Percentiles rank a stretch among this genome's conserved stretches.
Conservation (phyloP, 2,797 vertebrate species). For the Cheirogaleus major region DNA sequence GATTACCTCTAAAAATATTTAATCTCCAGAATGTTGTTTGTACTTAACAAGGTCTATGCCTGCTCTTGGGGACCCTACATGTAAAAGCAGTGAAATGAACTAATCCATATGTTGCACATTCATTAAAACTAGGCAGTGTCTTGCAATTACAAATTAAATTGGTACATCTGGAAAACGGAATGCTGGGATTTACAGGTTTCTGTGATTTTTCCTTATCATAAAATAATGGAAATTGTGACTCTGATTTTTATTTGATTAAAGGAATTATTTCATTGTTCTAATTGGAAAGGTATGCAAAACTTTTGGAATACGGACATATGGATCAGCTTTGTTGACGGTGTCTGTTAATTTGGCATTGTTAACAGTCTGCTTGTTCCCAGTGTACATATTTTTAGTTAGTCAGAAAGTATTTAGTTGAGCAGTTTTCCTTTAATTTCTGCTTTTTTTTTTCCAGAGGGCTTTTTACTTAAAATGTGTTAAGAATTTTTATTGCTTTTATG, state of each 20-base stretch:
- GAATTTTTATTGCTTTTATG: slow-evolving; percentile 80
- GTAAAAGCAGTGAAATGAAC: slow-evolving; percentile 17
- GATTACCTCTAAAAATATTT: slow-evolving; percentile 46
- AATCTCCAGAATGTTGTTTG: background rate
- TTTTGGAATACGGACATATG: slow-evolving; percentile 64
- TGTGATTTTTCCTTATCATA: slow-evolving; percentile 66
- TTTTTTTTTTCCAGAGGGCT: slow-evolving; percentile 12
- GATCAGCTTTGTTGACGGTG: slow-evolving; percentile 69
- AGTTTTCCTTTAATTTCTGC: slow-evolving; percentile 65
- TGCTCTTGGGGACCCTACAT: background rate
- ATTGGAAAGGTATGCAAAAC: slow-evolving; percentile 70
- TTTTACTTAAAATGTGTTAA: slow-evolving; percentile 78
- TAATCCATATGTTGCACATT: slow-evolving; percentile 21
- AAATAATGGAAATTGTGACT: slow-evolving; percentile 68
- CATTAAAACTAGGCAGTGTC: slow-evolving; percentile 52
- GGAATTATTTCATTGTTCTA: slow-evolving; percentile 71
- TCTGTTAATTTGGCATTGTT: slow-evolving; percentile 76
- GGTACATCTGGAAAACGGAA: slow-evolving; percentile 59
- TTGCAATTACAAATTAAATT: slow-evolving; percentile 49
- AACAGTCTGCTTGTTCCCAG: slow-evolving; percentile 29
- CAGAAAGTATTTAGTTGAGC: slow-evolving; percentile 76
- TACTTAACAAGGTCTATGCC: background rate
- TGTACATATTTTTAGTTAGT: slow-evolving; percentile 60
- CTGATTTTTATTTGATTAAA: slow-evolving; percentile 75
- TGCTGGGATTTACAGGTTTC: slow-evolving; percentile 49